Base-by-base conservation (phyloP, 2,888 invertebrate species). In the Sarcophaga caerulescens region DNA sequence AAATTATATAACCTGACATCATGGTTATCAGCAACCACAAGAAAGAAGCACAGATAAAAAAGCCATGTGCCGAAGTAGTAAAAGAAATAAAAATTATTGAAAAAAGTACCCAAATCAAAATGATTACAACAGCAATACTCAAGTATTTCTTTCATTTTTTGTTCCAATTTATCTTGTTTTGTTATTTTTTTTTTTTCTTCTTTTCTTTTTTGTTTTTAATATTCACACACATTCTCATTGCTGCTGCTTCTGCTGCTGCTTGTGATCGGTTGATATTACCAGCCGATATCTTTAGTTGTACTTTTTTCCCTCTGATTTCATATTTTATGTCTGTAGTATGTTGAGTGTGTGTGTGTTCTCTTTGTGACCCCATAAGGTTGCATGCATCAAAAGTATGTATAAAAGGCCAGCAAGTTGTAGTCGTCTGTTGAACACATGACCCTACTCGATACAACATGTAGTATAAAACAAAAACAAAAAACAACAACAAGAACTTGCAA, bases 401-500 rank as follows among this genome's bases (percentile, higher is more conserved):
- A 35, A 14, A 52, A 5, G 52, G 52, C 75, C 66, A 75, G 25
- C 65, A 75, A 52, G 75, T 66, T 52, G 57, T 65, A 75, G 65
- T 75, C 84, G 75, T 75, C 84, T 84, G 84, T 52, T 85, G 68
- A 83, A 76, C 80, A 83, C 76, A 80, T 85, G 85, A 85, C 82
- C 79, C 82, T 75, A 68, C 59, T 70, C 19, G 25, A 80, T 73
- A 73, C 65, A 69, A 74, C 63, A 68, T 81, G 74, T 74, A 70
- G 57, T 52, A 63, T 25, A 45, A 35, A 35, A 35, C 35, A 35
- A 35, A 35, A 35, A 35, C 6, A 25, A 25, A 5, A 25, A 65
- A 65, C 35, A 47, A 14, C 65, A 8, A 8, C 10, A 65, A 76
- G n/a, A 65, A 66, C 66, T 69, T 52, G 63, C 59, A 19, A 52